These are phyloP conservation scores for Eristalis tenax DNA, from an alignment of 2,888 invertebrate genomes.

Conservation along the genomic window DNA sequence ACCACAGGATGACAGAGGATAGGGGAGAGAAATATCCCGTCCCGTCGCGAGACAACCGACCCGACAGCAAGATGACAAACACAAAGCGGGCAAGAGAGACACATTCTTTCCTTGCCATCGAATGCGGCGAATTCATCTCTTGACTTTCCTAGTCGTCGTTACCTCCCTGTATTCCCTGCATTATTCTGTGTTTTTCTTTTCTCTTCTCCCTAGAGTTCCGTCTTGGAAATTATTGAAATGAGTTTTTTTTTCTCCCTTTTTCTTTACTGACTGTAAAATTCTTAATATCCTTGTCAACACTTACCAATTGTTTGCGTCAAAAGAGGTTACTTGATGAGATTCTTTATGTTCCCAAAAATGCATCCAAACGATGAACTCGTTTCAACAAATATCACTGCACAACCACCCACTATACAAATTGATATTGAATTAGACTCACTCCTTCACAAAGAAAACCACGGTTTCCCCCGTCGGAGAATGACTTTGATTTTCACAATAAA, in stretches of 20 bases:
- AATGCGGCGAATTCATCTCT: constrained; percentile 58
- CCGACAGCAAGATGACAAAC: constrained; percentile 12
- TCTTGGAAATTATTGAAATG: constrained; percentile 51
- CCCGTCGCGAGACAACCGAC: constrained; percentile 26
- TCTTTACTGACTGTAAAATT: neutral
- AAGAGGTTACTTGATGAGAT: neutral
- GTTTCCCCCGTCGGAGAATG: constrained; percentile 2
- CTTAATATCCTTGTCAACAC: neutral
- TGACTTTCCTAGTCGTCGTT: constrained; percentile 9
- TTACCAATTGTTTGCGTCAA: neutral
- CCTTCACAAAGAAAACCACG: constrained; percentile 23
- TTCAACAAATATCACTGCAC: neutral
- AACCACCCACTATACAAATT: neutral
- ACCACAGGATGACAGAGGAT: constrained; percentile 15
- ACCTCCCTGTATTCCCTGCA: neutral
- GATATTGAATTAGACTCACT: neutral
- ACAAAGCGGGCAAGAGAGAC: constrained; percentile 29
- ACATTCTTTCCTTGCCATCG: constrained; percentile 30
- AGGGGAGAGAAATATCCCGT: constrained; percentile 3
- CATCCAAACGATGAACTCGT: constrained; percentile 13
- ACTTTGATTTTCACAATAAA: constrained; percentile 5
- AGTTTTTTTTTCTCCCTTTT: neutral
- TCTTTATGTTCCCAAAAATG: constrained; percentile 11
- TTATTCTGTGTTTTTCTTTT: neutral
- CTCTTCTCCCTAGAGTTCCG: constrained; percentile 38